A percentile compares a stretch with the other conserved stretches of the same genome.
These are phyloP conservation scores for Argyresthia goedartella DNA, from an alignment of 2,888 invertebrate species.

Conservation along the genomic window DNA sequence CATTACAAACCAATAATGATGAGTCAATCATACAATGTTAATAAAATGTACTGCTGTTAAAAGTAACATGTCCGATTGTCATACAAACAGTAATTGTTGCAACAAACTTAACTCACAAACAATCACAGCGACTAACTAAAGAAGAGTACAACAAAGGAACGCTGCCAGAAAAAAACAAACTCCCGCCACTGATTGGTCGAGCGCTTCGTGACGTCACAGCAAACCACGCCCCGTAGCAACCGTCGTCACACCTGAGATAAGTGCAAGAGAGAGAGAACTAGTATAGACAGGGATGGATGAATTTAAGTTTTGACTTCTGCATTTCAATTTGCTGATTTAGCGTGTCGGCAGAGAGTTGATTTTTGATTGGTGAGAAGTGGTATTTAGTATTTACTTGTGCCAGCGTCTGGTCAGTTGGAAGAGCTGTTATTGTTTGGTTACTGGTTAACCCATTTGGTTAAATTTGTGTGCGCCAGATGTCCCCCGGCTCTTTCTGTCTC, in stretches of 20 bases:
- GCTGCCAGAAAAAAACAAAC: slow-evolving; percentile 42
- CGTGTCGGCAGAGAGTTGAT: slow-evolving; percentile 11
- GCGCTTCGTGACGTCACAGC: slow-evolving; percentile 49
- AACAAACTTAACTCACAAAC: background rate
- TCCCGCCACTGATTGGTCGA: slow-evolving; percentile 43
- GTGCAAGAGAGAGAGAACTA: slow-evolving; percentile 38
- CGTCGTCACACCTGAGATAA: slow-evolving; percentile 65
- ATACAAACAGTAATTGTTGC: background rate
- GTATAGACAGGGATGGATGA: slow-evolving; percentile 42
- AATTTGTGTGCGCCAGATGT: slow-evolving; percentile 64
- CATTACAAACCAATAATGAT: too few species aligned
- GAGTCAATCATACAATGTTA: too few species aligned
- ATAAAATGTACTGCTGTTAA: background rate
- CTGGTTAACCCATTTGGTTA: slow-evolving; percentile 70
- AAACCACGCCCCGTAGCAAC: slow-evolving; percentile 63
- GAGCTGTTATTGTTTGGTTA: slow-evolving; percentile 70
- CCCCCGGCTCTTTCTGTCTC: slow-evolving; percentile 13
- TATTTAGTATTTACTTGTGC: slow-evolving; percentile 16
- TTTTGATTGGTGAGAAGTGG: slow-evolving; percentile 10
- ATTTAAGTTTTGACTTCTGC: slow-evolving; percentile 9
- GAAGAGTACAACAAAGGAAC: slow-evolving; percentile 16
- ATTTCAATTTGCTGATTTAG: slow-evolving; percentile 12
- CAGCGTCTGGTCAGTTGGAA: slow-evolving; percentile 52
- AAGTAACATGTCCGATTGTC: background rate
- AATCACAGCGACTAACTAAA: too few species aligned